Percentiles rank a stretch among this genome's conserved stretches.
Conservation (phyloP, 2,113 vertebrate genomes). For the Prunella fulvescens region DNA sequence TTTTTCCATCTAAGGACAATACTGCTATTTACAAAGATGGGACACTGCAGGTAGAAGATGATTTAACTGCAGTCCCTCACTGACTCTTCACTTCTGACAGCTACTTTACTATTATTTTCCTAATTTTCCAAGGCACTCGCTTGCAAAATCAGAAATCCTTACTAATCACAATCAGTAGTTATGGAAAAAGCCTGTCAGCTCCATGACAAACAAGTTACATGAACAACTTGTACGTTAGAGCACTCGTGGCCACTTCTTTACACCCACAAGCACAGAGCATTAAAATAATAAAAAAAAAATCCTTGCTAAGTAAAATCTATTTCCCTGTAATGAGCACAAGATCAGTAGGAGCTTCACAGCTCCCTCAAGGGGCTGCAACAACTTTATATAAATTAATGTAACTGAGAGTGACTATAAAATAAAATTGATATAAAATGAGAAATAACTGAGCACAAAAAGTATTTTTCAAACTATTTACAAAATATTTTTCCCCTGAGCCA, state of each 20-base stretch:
- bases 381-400: not conserved
- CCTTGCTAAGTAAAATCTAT: not conserved
- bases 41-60: not conserved
- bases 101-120: not conserved
- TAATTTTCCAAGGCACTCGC: rapidly evolving
- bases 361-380: slow-evolving; percentile 51
- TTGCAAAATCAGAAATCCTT: not conserved
- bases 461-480: not conserved
- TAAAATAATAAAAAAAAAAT: not conserved
- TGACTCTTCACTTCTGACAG: not conserved
- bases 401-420: not conserved
- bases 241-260: not conserved
- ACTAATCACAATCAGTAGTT: not conserved
- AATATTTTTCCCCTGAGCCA: not conserved
- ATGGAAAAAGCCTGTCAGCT: not conserved
- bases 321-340: not conserved
- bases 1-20: not conserved
- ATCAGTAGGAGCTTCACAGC: not conserved
- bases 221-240: not conserved
- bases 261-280: not conserved
- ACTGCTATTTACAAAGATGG: not conserved
- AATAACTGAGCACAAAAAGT: not conserved
- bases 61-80: not conserved
- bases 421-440: not conserved
- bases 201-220: not conserved